Conservation (phyloP, 2,888 invertebrate species). For the Cheilosia urbana region DNA sequence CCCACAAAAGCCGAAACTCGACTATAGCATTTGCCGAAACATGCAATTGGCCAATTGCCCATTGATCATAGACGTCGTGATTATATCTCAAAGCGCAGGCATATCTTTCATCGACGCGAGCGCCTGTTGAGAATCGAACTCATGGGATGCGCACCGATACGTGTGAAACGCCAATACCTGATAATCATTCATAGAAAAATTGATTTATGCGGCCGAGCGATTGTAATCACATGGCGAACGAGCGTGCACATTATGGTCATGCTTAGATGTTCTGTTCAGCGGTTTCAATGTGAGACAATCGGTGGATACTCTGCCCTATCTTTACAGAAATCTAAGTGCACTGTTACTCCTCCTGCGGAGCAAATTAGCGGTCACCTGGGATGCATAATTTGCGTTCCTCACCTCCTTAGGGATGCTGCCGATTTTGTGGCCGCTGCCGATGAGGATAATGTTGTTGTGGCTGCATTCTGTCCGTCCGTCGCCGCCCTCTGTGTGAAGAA, state of each 20-base stretch:
- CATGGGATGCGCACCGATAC: conserved; percentile 23
- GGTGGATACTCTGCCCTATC: conserved; percentile 40
- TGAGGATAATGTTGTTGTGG: conserved; percentile 20
- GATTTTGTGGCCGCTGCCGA: neutral
- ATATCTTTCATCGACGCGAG: conserved; percentile 36
- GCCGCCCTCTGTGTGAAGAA: conserved; percentile 37
- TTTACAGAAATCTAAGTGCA: conserved; percentile 42
- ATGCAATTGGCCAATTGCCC: conserved; percentile 50
- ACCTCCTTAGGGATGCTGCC: conserved; percentile 18
- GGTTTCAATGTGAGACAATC: conserved; percentile 41
- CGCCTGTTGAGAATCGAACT: conserved; percentile 18
- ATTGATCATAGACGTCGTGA: conserved; percentile 30
- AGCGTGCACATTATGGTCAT: conserved; percentile 17
- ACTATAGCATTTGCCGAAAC: conserved; percentile 18
- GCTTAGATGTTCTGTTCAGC: conserved; percentile 29
- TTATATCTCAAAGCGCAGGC: conserved; percentile 1
- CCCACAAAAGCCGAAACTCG: neutral
- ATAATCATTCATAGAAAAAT: conserved; percentile 59
- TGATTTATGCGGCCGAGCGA: conserved; percentile 56
- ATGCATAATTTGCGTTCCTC: conserved; percentile 34
- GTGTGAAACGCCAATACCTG: conserved; percentile 68
- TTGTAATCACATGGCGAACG: conserved; percentile 56
- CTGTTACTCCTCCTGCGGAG: conserved; percentile 20
- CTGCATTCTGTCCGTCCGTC: conserved; percentile 8
- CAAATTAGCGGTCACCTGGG: conserved; percentile 49